phyloP scores from a whole-genome alignment of 37 sponge, comb jelly and placozoan genomes.

The Oopsacas minuta region DNA sequence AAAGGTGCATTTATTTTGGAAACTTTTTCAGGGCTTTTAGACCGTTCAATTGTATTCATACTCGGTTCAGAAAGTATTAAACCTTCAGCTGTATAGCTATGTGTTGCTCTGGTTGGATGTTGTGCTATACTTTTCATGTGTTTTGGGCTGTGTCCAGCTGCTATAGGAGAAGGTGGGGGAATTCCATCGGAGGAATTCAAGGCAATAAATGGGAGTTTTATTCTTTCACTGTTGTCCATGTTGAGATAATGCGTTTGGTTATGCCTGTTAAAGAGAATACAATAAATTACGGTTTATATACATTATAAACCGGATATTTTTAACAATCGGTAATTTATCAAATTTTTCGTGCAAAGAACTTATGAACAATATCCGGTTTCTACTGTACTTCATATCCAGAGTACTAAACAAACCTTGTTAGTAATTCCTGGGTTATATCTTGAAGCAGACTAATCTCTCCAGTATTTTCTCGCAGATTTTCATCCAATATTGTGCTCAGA shows the following conservation, averaged over 20 bases:
- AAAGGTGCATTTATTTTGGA: not conserved
- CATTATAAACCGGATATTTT: no score
- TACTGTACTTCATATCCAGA: no score
- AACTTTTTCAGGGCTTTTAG: not conserved
- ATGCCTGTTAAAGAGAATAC: no score
- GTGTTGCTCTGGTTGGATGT: not conserved
- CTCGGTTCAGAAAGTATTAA: not conserved
- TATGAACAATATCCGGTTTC: no score
- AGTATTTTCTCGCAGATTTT: not conserved
- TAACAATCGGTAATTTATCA: no score
- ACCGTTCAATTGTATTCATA: not conserved
- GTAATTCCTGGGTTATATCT: not conserved
- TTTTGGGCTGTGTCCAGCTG: not conserved
- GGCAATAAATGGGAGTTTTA: no score
- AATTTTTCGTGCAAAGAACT: no score
- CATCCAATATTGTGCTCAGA: not conserved
- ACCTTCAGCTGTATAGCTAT: not conserved
- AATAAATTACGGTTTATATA: no score
- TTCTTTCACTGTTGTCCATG: not conserved
- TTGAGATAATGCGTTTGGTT: conserved; percentile 3
- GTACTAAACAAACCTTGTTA: not conserved
- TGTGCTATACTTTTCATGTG: not conserved
- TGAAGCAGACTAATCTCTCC: not conserved
- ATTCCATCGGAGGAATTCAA: no score
- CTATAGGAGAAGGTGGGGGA: not conserved